Evolutionary conservation across 2,888 invertebrate species (phyloP).

Genomic region (Keiferia lycopersicella): DNA sequence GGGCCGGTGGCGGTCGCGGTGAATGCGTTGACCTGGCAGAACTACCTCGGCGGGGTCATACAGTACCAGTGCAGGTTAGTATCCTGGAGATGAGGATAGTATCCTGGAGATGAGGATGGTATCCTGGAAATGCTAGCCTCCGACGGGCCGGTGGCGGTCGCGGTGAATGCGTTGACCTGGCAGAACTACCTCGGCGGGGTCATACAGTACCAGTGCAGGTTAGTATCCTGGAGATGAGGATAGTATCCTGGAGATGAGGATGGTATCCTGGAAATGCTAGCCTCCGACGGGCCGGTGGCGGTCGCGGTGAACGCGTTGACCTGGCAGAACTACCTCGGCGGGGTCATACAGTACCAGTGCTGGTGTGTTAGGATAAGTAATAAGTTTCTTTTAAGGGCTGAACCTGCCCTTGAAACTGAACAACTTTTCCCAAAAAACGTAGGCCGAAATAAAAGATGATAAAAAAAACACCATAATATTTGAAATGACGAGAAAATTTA

Average conservation of each 20-base stretch:
- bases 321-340: constrained; percentile 94
- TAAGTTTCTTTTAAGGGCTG: too few species aligned
- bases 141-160: constrained; percentile 89
- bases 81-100: too few species aligned
- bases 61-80: constrained; percentile 87
- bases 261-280: constrained; percentile 82
- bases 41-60: constrained; percentile 92
- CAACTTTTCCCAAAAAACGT: too few species aligned
- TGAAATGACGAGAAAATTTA: too few species aligned
- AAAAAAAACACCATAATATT: too few species aligned
- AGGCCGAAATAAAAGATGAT: too few species aligned
- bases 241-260: too few species aligned
- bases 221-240: too few species aligned
- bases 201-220: constrained; percentile 89
- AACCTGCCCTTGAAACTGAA: too few species aligned
- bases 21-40: constrained; percentile 92
- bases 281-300: constrained; percentile 88
- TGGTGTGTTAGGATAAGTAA: too few species aligned
- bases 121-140: constrained; percentile 82
- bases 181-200: constrained; percentile 93
- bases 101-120: too few species aligned
- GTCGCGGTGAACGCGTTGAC: constrained; percentile 91
- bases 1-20: constrained; percentile 92
- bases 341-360: constrained; percentile 91
- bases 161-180: constrained; percentile 92